Percentiles rank a stretch among this genome's conserved stretches.
Evolutionary conservation across 2,797 vertebrate species (phyloP).

Genomic region (Crocodylus rhombifer): DNA sequence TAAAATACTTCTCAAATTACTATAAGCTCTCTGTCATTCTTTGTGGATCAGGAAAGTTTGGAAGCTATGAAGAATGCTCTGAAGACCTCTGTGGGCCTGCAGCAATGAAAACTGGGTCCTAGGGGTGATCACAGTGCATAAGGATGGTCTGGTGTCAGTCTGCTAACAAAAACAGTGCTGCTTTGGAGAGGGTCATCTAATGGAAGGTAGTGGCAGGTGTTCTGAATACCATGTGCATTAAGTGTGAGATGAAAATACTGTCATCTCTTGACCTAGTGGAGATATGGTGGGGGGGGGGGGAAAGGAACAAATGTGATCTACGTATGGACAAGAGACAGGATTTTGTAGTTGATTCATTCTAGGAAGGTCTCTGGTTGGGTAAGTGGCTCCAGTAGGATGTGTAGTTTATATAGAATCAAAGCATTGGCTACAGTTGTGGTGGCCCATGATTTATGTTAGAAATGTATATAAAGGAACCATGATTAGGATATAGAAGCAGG

Average conservation of each 20-base stretch:
- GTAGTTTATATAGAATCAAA: constrained; percentile 25
- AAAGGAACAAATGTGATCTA: background rate
- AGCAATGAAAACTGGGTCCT: background rate
- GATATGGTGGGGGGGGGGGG: background rate
- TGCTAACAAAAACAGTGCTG: background rate
- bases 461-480: background rate
- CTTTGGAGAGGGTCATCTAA: background rate
- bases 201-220: background rate
- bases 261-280: background rate
- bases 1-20: constrained; percentile 46
- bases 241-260: background rate
- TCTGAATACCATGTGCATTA: background rate
- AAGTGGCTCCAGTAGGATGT: constrained; percentile 16
- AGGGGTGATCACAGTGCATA: background rate
- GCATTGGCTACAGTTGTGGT: constrained; percentile 21
- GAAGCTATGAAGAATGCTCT: background rate
- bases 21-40: background rate
- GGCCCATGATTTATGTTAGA: constrained; percentile 26
- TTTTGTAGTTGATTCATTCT: background rate
- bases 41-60: background rate
- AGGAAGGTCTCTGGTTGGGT: background rate
- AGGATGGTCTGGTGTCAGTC: background rate
- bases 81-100: background rate
- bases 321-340: background rate
- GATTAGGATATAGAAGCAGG: background rate